Evolutionary conservation across 2,113 vertebrate species (phyloP), one percentile per base, ranked within the genome.

Genomic region (Petaurus breviceps): DNA sequence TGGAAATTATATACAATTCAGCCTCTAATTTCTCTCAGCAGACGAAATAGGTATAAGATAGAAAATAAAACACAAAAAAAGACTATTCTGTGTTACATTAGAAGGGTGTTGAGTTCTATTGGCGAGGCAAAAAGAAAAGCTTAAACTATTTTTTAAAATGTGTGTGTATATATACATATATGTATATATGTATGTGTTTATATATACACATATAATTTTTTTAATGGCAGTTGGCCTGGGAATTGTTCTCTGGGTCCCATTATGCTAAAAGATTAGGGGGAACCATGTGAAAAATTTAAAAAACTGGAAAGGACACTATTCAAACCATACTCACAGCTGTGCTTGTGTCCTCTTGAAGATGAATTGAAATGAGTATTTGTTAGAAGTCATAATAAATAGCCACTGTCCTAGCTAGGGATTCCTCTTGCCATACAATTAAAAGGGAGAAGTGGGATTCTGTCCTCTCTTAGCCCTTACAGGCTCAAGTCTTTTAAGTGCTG

Each of bases 291-390:
- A 97, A 97, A 95, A 96, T 94, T 94, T 92, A 96, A 96, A 97
- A 95, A 96, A 43, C 97, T 97, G 91, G 96, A 96, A 97, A 97
- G 96, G 96, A 91, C 97, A 96, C 97, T 97, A 97, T 97, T 98
- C 97, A 96, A 98, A 95, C 93, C 93, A 96, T 95, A 96, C 95
- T 94, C 96, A 43, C 96, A 98, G 98, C 97, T 98, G 98, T 31
- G 94, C 95, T 97, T 98, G 95, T 97, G 96, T 98, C 95, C 96
- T 97, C 97, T 84, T 94, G 97, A 98, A 98, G 98, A 97, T 97
- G 94, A 97, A 96, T 97, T 96, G 96, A 92, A 97, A 94, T 96
- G 96, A 97, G 96, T 95, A 96, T 92, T 95, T 89, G 95, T 92
- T 94, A 97, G 97, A 97, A 97, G 96, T 96, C 95, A 96, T 68